Evolutionary conservation across 2,888 invertebrate species (phyloP), one percentile per base, ranked within the genome.

Genomic region (Scelioninae gen. 2): DNA sequence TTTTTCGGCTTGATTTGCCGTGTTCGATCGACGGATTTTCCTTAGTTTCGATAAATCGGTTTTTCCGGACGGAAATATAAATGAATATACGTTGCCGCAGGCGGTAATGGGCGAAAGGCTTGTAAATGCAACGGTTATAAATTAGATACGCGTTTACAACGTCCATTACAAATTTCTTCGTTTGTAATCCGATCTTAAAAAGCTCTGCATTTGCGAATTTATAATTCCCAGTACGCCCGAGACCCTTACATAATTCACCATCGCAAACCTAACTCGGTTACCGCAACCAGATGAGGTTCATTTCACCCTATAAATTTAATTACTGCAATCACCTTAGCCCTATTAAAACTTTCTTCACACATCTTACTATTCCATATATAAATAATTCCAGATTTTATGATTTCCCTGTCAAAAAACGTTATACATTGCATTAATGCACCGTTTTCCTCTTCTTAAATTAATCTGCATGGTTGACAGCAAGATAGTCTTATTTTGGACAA

Each of bases 261-360:
- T 41, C 48, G 15, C 39, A 41, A 43, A 41, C 15, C 50, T 50
- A 50, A 41, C 33, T 19, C 33, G 33, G 16, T 43, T 52, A 52
- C 63, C 41, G 31, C 52, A 35, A 52, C 43, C 52, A 50, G 35
- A 52, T 52, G 43, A 63, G 43, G n/a, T 63, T 52, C 52, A 63
- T 43, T 63, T 63, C 28, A 48, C 31, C 43, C 52, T 53, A 53
- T 63, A 45, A 63, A 63, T 63, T 63, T 52, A 63, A 52, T 63
- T 63, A 64, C 64, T 19, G 15, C 52, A 43, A 52, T 63, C 63
- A 63, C 43, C 41, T 63, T 52, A 63, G 41, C 9, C 22, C 33
- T 15, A 52, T 63, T 52, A 43, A 63, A 63, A 63, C 39, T 39
- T 58, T 18, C 58, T 58, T 39, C 60, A 48, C 48, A 61, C 33